Conservation (phyloP, 2,888 invertebrate genomes). For the Marronus borbonicus region DNA sequence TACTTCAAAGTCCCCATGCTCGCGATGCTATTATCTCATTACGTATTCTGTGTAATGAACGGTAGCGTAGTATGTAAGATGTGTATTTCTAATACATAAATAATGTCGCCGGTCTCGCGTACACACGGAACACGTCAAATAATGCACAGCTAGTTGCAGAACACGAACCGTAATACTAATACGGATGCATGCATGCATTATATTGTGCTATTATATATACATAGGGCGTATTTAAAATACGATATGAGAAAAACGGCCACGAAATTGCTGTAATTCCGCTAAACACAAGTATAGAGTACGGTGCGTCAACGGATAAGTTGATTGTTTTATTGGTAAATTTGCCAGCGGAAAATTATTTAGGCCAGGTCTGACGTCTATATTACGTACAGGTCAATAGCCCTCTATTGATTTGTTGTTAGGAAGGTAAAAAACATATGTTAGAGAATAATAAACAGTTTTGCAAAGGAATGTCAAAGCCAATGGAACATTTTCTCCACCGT, state of each 20-base stretch:
- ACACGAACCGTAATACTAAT: constrained; percentile 11
- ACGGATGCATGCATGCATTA: neutral
- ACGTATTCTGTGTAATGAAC: constrained; percentile 38
- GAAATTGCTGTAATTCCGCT: no score
- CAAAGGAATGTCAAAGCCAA: no score
- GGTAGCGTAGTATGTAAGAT: constrained; percentile 47
- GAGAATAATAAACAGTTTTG: no score
- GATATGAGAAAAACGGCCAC: neutral
- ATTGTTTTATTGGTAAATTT: no score
- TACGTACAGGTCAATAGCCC: no score
- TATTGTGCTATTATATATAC: neutral
- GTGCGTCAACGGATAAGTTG: no score
- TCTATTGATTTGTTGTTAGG: no score
- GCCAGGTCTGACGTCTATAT: no score
- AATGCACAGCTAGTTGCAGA: constrained; percentile 46
- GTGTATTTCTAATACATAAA: constrained; percentile 48
- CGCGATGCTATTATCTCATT: constrained; percentile 40
- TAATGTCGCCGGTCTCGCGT: constrained; percentile 44
- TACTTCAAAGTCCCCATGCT: constrained; percentile 37
- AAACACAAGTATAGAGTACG: no score
- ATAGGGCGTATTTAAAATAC: neutral
- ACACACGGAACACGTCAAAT: constrained; percentile 34
- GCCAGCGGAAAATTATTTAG: no score
- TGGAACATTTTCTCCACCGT: no score
- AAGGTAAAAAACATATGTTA: no score